Evolutionary conservation across 2,888 invertebrate species (phyloP), one percentile per base, ranked within the genome.

Genomic region (Anaspis maculata): DNA sequence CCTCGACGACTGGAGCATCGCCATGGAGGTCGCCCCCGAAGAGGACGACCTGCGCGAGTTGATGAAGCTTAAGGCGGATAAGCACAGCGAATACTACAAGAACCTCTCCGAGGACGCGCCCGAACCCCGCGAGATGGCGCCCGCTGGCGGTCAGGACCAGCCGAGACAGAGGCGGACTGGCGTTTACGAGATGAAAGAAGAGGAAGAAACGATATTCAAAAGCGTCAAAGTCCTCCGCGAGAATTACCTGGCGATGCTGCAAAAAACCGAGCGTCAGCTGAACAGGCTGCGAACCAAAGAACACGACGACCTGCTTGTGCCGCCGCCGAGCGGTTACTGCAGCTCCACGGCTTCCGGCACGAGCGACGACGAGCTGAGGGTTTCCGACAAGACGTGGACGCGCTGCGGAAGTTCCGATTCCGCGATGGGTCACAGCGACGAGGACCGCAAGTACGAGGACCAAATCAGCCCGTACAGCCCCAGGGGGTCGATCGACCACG

Each of bases 321-420:
- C 62, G 3, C 62, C 63, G 2, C 46, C 56, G 1, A 63, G 64
- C 38, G 64, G 62, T n/a, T 65, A 63, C 37, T 61, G 57, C 31
- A 63, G 62, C 44, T 59, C 59, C 5, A 48, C 56, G 3, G 54
- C 57, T 12, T 61, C 61, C 3, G 62, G 56, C 1, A 26, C 53
- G 12, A 64, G 64, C 37, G 64, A 64, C 32, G 64, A 65, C 30
- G 64, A 64, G 38, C n/a, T n/a, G n/a, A n/a, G n/a, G n/a, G n/a
- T n/a, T n/a, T 48, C 48, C 4, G 61, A 57, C 10, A 53, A 47
- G 33, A 45, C 14, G 29, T 50, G 47, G 46, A 39, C 26, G 6
- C 59, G 69, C 44, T 68, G 70, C 49, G 69, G 64, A 31, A 71
- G 71, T 50, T 67, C 69, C 2, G 72, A 72, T 52, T 71, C 71